Conservation (phyloP, 2,797 vertebrate species). For the Smutsia temminckii region DNA sequence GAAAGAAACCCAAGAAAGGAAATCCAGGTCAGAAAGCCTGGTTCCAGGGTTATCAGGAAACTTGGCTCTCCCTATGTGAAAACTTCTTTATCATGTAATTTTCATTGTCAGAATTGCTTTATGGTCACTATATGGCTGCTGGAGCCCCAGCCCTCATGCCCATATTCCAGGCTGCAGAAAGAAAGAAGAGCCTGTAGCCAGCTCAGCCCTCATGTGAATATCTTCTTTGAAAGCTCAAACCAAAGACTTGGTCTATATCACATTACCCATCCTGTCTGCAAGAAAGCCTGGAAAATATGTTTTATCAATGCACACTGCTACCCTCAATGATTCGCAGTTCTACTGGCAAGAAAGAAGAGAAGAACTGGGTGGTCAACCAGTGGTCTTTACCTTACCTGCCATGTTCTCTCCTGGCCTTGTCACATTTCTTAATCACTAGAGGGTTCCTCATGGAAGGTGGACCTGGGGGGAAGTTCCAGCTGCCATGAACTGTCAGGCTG, state of each 20-base stretch:
- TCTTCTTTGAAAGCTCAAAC: neutral
- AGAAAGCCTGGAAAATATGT: neutral
- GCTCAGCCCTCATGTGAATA: neutral
- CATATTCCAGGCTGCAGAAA: neutral
- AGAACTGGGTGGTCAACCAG: neutral
- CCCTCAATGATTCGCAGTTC: neutral
- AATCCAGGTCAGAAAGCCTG: neutral
- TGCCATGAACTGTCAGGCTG: neutral
- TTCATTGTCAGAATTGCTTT: neutral
- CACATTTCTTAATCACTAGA: neutral
- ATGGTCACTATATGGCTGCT: neutral
- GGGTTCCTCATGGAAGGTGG: neutral
- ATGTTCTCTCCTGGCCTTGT: neutral
- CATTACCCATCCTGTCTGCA: neutral
- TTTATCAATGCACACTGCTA: neutral
- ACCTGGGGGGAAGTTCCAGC: neutral
- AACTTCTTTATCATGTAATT: neutral
- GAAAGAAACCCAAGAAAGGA: neutral
- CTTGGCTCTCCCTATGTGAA: neutral
- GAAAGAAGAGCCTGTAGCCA: neutral
- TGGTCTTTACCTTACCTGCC: neutral
- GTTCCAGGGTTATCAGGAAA: neutral
- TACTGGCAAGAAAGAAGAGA: neutral
- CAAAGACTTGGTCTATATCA: neutral
- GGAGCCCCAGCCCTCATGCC: neutral